Base-by-base conservation (phyloP, 2,113 vertebrate genomes). In the Psettodes erumei region DNA sequence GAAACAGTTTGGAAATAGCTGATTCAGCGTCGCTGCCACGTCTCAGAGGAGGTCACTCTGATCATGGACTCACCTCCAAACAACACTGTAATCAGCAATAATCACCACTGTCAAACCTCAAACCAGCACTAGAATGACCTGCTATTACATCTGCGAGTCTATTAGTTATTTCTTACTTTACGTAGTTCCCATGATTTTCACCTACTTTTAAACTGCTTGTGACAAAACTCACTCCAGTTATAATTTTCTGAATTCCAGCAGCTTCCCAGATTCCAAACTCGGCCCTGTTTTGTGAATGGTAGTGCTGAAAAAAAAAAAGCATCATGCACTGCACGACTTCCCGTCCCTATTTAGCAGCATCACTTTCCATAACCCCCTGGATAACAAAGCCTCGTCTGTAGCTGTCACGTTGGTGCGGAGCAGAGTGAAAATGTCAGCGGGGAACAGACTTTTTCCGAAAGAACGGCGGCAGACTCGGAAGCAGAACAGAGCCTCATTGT, bases 401-500 rank as follows among this genome's bases (percentile, higher is more conserved):
- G 81, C 50, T 23, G 56, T 77, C 37, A 13, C 19, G 66, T 71
- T 18, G 18, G 10, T 54, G 47, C 21, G 11, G 48, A 33, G 63
- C 45, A 48, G 32, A 53, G 30, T 40, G 33, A 72, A 70, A 54
- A 47, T 19, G 42, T 55, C 56, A 40, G 27, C 25, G 3, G 0
- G 2, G 23, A 53, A 58, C 27, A 23, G 64, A 68, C 35, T 60
- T 58, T n/a, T 40, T 68, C 28, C 25, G n/a, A 54, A 81, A 77
- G 28, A 72, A 86, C 50, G 33, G 65, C 35, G 71, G 21, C 28
- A 19, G 60, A 79, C 45, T 71, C 53, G 75, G 68, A 60, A 80
- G 79, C 58, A 79, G 50, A 82, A 72, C 67, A 69, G 68, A 65
- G 27, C n/a, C 32, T 83, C 54, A 19, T 66, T 88, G 82, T 89